Percentiles rank a stretch among this genome's conserved stretches.
These are phyloP conservation scores for Columba livia DNA, from an alignment of 2,113 vertebrate species.

Conservation along the genomic window DNA sequence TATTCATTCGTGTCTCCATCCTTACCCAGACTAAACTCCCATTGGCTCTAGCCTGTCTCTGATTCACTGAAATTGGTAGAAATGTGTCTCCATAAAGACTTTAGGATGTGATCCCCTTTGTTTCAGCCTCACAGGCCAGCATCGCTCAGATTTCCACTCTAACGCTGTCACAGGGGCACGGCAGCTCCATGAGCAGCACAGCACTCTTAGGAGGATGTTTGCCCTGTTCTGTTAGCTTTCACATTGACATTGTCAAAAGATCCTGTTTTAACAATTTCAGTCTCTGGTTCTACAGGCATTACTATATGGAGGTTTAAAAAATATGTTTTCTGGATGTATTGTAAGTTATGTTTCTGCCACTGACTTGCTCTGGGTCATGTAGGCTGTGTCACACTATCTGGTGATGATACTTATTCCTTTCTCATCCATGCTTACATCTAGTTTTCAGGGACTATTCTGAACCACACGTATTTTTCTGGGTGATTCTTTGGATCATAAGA, in stretches of 20 bases:
- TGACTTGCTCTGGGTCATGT: background rate
- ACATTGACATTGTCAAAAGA: background rate
- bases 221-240: background rate
- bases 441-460: background rate
- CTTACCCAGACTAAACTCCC: background rate
- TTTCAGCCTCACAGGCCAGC: background rate
- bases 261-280: background rate
- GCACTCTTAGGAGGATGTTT: fast-evolving
- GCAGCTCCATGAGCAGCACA: background rate
- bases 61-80: background rate
- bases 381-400: background rate
- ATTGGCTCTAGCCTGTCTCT: background rate
- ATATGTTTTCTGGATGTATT: background rate
- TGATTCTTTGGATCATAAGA: background rate
- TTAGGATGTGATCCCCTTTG: background rate
- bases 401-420: background rate
- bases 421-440: background rate
- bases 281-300: background rate
- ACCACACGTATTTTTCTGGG: background rate
- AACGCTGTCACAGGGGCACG: background rate
- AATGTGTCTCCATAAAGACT: background rate
- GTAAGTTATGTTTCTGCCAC: background rate
- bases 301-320: background rate
- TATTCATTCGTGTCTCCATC: background rate
- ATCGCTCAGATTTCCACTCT: background rate